Evolutionary conservation across 2,113 vertebrate species (phyloP), one percentile per base, ranked within the genome.

Genomic region (Castor canadensis): DNA sequence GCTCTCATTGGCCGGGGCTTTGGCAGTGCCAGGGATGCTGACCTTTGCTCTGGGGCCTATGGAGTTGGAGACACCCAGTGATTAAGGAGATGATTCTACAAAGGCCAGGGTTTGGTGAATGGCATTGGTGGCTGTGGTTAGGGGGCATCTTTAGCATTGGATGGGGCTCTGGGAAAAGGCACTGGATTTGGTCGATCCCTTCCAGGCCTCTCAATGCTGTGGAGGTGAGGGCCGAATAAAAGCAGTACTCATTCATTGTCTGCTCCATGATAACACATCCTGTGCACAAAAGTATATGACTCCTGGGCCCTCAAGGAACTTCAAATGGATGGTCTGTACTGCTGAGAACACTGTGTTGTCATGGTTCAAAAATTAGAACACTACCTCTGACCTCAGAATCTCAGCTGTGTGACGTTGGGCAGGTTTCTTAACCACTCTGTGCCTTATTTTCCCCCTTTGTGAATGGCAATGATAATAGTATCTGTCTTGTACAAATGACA

Each of bases 241-340:
- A 4, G 12, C 62, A 11, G 49, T 28, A 12, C 82, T 28, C 22
- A 20, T 26, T 1, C n/a, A 72, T 26, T 16, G 16, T 22, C n/a
- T 71, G 35, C 26, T 43, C 0, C 0, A 4, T 52, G 43, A 30
- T 9, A 45, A 16, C 0, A 28, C 24, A 2, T 15, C 47, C 56
- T 22, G 3, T 17, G 60, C 26, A 32, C 19, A 6, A 12, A 19
- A 35, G 26, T 3, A 17, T 2, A 9, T 4, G 1, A 24, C 20
- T 32, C 12, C 8, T 15, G 16, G 35, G 17, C 22, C 24, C 72
- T n/a, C 22, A 3, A 40, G 30, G 26, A 66, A 32, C 52, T 52
- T 80, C 24, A 24, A 20, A 28, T 5, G 1, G 5, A 32, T 45
- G 20, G 10, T 20, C 32, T 47, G 80, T 26, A 24, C 66, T 66